Percentiles rank a stretch among this genome's conserved stretches.
phyloP scores from a whole-genome alignment of 2,888 invertebrate genomes.

The Lamproptera curius region DNA sequence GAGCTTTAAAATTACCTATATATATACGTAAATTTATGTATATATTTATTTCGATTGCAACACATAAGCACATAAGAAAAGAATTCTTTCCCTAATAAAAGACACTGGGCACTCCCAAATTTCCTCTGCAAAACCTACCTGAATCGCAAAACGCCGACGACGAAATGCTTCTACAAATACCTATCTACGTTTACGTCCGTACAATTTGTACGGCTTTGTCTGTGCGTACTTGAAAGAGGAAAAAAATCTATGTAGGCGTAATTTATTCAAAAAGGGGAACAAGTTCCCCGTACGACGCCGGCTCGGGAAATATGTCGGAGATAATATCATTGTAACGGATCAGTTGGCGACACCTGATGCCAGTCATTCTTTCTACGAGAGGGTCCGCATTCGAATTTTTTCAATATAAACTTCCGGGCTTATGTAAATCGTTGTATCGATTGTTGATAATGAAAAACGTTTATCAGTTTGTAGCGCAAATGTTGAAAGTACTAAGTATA shows the following conservation, averaged over 20 bases:
- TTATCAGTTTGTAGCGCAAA: too few relatives aligned
- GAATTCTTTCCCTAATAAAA: too few relatives aligned
- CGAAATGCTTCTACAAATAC: too few relatives aligned
- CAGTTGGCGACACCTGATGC: conserved; percentile 72
- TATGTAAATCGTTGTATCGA: too few relatives aligned
- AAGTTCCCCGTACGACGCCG: conserved; percentile 48
- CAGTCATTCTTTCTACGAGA: conserved; percentile 41
- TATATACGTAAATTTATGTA: background rate
- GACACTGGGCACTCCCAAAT: too few relatives aligned
- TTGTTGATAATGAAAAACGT: too few relatives aligned
- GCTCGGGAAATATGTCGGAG: conserved; percentile 62
- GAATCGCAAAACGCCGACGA: too few relatives aligned
- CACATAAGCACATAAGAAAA: too few relatives aligned
- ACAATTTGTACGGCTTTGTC: conserved; percentile 14
- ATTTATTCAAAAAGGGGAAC: conserved; percentile 66
- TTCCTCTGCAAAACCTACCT: too few relatives aligned
- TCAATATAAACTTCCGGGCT: too few relatives aligned
- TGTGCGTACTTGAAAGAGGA: conserved; percentile 11
- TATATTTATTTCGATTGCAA: too few relatives aligned
- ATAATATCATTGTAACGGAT: conserved; percentile 65
- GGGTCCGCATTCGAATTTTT: conserved; percentile 32
- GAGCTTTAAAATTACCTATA: background rate
- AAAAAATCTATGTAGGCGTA: conserved; percentile 37
- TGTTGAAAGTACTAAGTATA: too few relatives aligned
- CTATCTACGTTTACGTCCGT: background rate